Evolutionary conservation across 2,797 vertebrate genomes (phyloP).

Genomic region (Acanthurus tractus): DNA sequence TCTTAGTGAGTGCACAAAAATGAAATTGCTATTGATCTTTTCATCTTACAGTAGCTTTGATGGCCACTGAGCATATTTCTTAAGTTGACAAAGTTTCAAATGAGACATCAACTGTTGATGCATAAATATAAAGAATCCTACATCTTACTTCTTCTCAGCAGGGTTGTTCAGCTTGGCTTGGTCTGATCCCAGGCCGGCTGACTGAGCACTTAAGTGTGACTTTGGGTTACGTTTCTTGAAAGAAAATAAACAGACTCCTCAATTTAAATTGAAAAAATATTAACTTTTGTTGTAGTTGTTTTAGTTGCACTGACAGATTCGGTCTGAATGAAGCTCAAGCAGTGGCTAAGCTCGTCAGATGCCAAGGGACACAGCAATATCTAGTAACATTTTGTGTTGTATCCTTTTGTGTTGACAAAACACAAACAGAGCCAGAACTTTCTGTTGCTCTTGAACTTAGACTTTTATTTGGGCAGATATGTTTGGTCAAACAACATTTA

Average conservation of each 20-base stretch:
- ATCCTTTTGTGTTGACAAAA: background rate
- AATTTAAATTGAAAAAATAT: too few relatives aligned
- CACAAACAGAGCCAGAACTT: background rate
- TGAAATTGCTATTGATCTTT: conserved; percentile 2
- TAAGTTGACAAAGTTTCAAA: background rate
- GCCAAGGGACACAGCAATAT: background rate
- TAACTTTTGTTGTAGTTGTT: too few relatives aligned
- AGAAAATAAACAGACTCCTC: too few relatives aligned
- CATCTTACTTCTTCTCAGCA: background rate
- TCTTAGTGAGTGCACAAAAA: background rate
- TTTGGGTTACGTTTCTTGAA: too few relatives aligned
- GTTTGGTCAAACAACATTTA: conserved; percentile 47
- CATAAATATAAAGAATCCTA: background rate
- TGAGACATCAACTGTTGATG: background rate
- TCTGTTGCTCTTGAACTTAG: conserved; percentile 24
- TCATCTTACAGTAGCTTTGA: background rate
- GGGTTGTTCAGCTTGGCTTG: background rate
- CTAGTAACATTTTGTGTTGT: background rate
- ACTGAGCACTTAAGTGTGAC: too few relatives aligned
- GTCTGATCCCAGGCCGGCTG: too few relatives aligned
- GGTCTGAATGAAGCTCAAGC: too few relatives aligned
- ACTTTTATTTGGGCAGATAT: conserved; percentile 69
- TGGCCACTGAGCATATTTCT: background rate
- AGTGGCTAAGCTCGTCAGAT: background rate
- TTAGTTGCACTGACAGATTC: too few relatives aligned